Percentiles rank a stretch among this genome's conserved stretches.
phyloP scores from a whole-genome alignment of 2,888 invertebrate species.

The Latheticus oryzae region DNA sequence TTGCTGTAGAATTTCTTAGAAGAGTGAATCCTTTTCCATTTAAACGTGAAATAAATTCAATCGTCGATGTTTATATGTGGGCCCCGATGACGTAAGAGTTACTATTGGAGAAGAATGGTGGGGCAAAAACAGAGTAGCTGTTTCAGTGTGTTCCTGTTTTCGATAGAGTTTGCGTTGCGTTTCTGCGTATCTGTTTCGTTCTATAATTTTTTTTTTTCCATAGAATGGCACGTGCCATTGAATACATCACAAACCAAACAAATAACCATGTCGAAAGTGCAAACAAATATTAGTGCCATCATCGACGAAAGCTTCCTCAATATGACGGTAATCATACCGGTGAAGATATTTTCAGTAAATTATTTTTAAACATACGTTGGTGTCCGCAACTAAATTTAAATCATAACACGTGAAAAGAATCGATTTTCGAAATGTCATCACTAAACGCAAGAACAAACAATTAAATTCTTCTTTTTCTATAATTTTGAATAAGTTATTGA shows the following conservation, averaged over 20 bases:
- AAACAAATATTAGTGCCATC: conserved; percentile 34
- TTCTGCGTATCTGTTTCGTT: conserved; percentile 15
- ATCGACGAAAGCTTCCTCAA: conserved; percentile 16
- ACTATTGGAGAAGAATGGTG: conserved; percentile 34
- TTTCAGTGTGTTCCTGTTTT: conserved; percentile 35
- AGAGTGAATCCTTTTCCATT: conserved; percentile 32
- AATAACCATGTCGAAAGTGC: conserved; percentile 29
- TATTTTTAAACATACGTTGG: conserved; percentile 40
- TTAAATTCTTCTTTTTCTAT: too few species aligned
- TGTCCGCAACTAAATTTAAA: conserved; percentile 38
- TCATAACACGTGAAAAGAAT: conserved; percentile 21
- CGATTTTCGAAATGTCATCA: conserved; percentile 28
- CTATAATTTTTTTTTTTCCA: too few species aligned
- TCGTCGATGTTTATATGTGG: conserved; percentile 34
- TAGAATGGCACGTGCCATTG: conserved; percentile 36
- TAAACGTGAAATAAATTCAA: conserved; percentile 21
- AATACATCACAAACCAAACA: conserved; percentile 38
- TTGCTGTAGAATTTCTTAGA: conserved; percentile 25
- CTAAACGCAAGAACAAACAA: background rate
- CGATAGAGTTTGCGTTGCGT: conserved; percentile 29
- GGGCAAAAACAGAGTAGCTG: conserved; percentile 31
- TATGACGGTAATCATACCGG: conserved; percentile 29
- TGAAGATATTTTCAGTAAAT: conserved; percentile 31
- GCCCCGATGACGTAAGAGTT: conserved; percentile 40
- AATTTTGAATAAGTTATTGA: conserved; percentile 15